These are phyloP conservation scores for Atrichornis clamosus DNA, from an alignment of 2,113 vertebrate genomes.

Conservation along the genomic window DNA sequence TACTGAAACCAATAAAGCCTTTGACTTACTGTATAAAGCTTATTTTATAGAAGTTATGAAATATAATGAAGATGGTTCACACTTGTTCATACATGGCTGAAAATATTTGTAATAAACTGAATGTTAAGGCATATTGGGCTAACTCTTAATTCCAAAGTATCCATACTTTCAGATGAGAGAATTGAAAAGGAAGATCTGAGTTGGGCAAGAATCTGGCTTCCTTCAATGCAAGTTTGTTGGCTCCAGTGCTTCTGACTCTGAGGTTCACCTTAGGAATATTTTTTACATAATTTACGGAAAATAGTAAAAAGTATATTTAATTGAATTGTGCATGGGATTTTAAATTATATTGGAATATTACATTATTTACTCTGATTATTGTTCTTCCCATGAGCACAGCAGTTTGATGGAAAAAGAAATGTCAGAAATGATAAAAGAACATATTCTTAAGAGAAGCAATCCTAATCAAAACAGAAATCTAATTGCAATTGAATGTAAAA, in stretches of 20 bases:
- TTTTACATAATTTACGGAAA: neutral
- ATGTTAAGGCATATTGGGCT: neutral
- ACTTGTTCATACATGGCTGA: neutral
- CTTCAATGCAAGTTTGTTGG: neutral
- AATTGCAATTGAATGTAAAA: neutral
- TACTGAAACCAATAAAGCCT: neutral
- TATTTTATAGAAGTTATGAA: neutral
- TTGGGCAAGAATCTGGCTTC: neutral
- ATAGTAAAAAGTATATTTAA: neutral
- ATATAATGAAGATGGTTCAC: neutral
- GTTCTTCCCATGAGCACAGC: neutral
- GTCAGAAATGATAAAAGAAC: neutral
- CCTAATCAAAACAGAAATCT: neutral
- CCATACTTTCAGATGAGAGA: neutral
- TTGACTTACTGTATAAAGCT: neutral
- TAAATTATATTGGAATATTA: neutral
- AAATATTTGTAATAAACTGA: neutral
- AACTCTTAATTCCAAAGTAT: neutral
- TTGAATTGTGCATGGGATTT: neutral
- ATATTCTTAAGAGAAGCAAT: neutral
- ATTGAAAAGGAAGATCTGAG: neutral
- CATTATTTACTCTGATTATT: neutral
- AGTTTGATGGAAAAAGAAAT: neutral
- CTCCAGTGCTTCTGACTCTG: neutral
- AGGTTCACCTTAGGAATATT: neutral